Evolutionary conservation across 2,888 invertebrate species (phyloP).

Genomic region (Platerodrilus igneus): DNA sequence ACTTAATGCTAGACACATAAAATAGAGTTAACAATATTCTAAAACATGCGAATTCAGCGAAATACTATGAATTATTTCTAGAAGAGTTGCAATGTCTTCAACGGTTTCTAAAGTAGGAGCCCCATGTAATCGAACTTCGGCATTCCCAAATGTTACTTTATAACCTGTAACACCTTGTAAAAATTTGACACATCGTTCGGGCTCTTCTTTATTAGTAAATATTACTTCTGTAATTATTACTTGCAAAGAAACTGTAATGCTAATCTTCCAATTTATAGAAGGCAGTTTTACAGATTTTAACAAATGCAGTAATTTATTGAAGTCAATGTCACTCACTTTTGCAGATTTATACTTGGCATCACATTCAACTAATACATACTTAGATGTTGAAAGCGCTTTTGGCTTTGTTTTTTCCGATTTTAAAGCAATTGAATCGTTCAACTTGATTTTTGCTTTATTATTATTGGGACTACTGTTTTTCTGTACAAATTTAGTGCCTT

Average conservation of each 20-base stretch:
- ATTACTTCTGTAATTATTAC: conserved; percentile 20
- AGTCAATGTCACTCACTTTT: conserved; percentile 11
- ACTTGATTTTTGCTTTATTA: too few species aligned
- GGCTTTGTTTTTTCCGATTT: background rate
- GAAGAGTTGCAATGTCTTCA: conserved; percentile 43
- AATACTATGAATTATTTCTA: conserved; percentile 46
- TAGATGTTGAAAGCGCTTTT: background rate
- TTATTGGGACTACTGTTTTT: too few species aligned
- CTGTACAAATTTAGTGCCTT: too few species aligned
- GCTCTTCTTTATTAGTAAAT: conserved; percentile 19
- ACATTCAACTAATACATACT: conserved; percentile 10
- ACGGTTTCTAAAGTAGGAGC: conserved; percentile 41
- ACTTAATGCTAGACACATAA: too few species aligned
- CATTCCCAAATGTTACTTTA: conserved; percentile 15
- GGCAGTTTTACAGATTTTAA: conserved; percentile 20
- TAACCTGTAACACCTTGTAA: conserved; percentile 10
- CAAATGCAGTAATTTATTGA: conserved; percentile 19
- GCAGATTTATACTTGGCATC: conserved; percentile 4
- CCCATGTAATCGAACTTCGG: conserved; percentile 42
- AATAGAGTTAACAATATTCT: conserved; percentile 10
- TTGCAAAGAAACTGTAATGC: conserved; percentile 15
- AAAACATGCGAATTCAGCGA: conserved; percentile 37
- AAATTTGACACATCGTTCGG: conserved; percentile 21
- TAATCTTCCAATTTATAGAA: conserved; percentile 21
- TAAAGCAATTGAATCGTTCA: too few species aligned